Evolutionary conservation across 1,140 invertebrate genomes (phyloP).

Genomic region (Aradophagus sp.): DNA sequence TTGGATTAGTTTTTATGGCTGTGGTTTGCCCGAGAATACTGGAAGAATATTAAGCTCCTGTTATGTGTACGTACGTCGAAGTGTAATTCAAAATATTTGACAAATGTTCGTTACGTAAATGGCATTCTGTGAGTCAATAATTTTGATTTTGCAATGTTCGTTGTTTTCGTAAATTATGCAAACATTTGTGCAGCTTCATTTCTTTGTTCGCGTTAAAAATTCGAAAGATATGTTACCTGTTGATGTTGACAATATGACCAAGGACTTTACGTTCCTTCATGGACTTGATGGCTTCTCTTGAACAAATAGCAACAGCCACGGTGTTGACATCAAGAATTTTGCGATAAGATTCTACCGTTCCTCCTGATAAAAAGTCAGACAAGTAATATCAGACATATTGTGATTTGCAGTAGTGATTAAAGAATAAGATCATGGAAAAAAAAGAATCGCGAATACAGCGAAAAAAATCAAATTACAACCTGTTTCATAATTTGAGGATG

Average conservation of each 20-base stretch:
- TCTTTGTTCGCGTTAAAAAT: too few species aligned
- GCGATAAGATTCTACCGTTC: conserved; percentile 37
- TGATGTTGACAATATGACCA: conserved; percentile 84
- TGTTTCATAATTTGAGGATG: too few species aligned
- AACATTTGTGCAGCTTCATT: too few species aligned
- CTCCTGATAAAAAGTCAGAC: too few species aligned
- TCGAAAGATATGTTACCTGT: too few species aligned
- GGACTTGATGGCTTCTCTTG: conserved; percentile 73
- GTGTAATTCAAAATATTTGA: conserved; percentile 4
- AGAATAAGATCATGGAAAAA: too few species aligned
- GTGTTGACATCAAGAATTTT: conserved; percentile 78
- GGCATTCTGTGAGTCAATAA: too few species aligned
- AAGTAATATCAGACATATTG: too few species aligned
- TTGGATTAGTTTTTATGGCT: conserved; percentile 10
- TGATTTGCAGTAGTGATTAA: too few species aligned
- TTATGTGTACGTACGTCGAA: conserved; percentile 5
- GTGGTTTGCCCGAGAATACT: conserved; percentile 28
- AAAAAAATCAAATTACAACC: too few species aligned
- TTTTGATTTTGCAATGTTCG: conserved; percentile 4
- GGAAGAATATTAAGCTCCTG: conserved; percentile 8
- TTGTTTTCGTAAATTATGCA: too few species aligned
- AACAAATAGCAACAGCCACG: conserved; percentile 75
- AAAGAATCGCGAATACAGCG: too few species aligned
- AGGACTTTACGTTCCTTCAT: conserved; percentile 79
- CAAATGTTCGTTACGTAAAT: conserved; percentile 1